These are phyloP conservation scores for Venusia cambrica DNA, from an alignment of 2,888 invertebrate species.

Conservation along the genomic window DNA sequence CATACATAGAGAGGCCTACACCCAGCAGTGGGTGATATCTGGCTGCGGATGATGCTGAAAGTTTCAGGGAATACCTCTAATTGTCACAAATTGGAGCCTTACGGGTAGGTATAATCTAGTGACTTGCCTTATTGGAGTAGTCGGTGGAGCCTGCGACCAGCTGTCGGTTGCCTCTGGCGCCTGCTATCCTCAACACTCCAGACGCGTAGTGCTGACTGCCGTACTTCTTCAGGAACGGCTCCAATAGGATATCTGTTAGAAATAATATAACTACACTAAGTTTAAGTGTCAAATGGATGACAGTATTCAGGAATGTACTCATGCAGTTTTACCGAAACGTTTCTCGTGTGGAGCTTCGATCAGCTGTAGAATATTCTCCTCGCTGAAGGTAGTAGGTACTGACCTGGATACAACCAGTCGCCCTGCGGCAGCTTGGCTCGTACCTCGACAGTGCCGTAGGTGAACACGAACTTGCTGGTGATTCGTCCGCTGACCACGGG, in stretches of 20 bases:
- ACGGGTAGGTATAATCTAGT: too few species aligned
- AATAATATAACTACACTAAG: slow-evolving; percentile 1
- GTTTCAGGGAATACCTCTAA: too few species aligned
- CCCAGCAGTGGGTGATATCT: too few species aligned
- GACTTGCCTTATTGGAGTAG: slow-evolving; percentile 53
- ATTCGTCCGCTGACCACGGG: slow-evolving; percentile 85
- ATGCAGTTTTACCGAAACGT: too few species aligned
- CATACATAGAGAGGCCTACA: too few species aligned
- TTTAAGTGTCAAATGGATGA: background rate
- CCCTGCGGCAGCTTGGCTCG: slow-evolving; percentile 87
- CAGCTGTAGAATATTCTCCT: too few species aligned
- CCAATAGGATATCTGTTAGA: slow-evolving; percentile 74
- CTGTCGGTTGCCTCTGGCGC: slow-evolving; percentile 83
- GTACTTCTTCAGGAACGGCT: slow-evolving; percentile 83
- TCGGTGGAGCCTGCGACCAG: slow-evolving; percentile 45
- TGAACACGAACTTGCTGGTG: slow-evolving; percentile 84
- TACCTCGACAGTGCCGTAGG: slow-evolving; percentile 85
- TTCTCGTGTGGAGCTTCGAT: too few species aligned
- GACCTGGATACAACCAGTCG: slow-evolving; percentile 84
- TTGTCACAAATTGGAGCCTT: too few species aligned
- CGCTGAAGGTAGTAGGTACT: too few species aligned
- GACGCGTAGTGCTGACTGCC: slow-evolving; percentile 79
- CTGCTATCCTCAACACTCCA: slow-evolving; percentile 87
- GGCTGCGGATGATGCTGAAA: too few species aligned
- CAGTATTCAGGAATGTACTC: too few species aligned